A percentile compares a stretch with the other conserved stretches of the same genome.
Conservation (phyloP, 1,140 invertebrate species). For the Meloidogyne floridensis region DNA sequence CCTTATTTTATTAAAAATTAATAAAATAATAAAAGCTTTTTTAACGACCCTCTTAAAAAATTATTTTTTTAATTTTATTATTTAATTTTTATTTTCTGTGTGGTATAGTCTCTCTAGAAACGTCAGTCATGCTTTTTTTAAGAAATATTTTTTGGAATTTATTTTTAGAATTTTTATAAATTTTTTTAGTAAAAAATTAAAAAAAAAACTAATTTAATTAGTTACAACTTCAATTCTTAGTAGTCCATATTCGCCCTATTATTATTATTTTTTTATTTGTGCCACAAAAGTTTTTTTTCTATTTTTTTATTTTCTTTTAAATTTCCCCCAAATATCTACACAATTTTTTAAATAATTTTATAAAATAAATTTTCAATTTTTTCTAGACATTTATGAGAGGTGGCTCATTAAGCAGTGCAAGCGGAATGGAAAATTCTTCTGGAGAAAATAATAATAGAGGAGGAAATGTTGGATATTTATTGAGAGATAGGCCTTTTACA, state of each 20-base stretch:
- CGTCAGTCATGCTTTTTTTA: neutral
- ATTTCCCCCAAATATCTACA: neutral
- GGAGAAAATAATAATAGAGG: neutral
- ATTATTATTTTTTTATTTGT: neutral
- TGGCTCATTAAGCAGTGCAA: slow-evolving; percentile 14
- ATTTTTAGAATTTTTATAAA: neutral
- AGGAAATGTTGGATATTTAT: neutral
- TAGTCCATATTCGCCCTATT: too few relatives aligned
- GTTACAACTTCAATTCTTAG: too few relatives aligned
- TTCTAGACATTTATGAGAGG: slow-evolving; percentile 6
- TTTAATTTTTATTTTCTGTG: neutral
- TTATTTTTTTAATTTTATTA: neutral
- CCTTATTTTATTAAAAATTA: neutral
- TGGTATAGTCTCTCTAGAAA: neutral
- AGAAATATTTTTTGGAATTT: too few relatives aligned
- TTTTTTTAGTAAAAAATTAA: too few relatives aligned
- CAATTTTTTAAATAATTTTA: neutral
- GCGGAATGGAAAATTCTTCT: slow-evolving; percentile 18
- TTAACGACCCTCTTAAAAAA: slow-evolving; percentile 4
- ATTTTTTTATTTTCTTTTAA: neutral
- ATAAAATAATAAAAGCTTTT: neutral
- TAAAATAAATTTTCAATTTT: neutral
- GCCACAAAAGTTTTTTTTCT: neutral
- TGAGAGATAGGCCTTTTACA: slow-evolving; percentile 5
- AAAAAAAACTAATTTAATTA: too few relatives aligned